phyloP scores from a whole-genome alignment of 2,888 invertebrate species.

The Marasmarcha lunaedactyla region DNA sequence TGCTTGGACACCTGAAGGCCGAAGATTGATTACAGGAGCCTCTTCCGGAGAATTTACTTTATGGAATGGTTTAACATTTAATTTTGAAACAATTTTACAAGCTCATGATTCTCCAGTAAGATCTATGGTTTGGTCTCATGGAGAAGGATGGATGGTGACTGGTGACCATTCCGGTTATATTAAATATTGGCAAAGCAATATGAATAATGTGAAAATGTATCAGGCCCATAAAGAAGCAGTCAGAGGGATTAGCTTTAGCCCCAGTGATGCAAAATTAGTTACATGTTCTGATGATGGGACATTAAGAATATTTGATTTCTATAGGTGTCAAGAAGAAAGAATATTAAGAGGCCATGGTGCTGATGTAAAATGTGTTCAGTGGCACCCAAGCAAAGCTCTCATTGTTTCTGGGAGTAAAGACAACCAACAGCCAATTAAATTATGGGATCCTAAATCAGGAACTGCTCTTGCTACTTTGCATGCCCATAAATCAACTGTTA shows the following conservation, averaged over 20 bases:
- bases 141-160: constrained; percentile 99
- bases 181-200: constrained; percentile 99
- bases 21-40: constrained; percentile 96
- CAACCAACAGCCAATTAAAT: constrained; percentile 98
- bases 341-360: constrained; percentile 96
- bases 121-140: constrained; percentile 99
- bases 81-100: constrained; percentile 99
- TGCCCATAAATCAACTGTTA: constrained; percentile 99
- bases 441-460: constrained; percentile 99
- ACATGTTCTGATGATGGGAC: constrained; percentile 99
- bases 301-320: constrained; percentile 98
- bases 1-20: constrained; percentile 99
- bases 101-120: constrained; percentile 99
- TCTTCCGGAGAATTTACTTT: constrained; percentile 99
- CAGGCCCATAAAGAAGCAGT: constrained; percentile 99
- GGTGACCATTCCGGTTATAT: constrained; percentile 99
- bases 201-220: constrained; percentile 99
- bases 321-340: constrained; percentile 95
- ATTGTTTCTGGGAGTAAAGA: constrained; percentile 99
- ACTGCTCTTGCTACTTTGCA: constrained; percentile 96
- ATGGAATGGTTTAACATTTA: constrained; percentile 99
- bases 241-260: constrained; percentile 99
- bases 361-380: constrained; percentile 99
- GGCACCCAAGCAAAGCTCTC: constrained; percentile 98
- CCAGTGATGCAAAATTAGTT: constrained; percentile 97